Conservation (phyloP, 2,113 vertebrate genomes). For the Rhinopomastus cyanomelas region DNA sequence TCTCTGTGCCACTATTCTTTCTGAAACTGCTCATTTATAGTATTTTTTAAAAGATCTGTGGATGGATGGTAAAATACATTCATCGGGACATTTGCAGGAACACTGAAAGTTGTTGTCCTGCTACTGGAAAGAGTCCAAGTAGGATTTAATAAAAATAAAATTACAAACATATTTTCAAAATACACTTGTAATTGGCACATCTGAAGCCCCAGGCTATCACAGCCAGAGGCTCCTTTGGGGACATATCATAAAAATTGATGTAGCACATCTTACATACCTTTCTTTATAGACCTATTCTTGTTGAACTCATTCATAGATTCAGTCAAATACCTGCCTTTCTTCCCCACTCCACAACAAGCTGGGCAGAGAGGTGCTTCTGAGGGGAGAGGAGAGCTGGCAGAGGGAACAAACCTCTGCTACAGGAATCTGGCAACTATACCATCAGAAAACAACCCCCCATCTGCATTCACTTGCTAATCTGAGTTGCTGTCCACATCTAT, state of each 20-base stretch:
- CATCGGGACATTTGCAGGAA: neutral
- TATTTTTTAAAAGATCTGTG: neutral
- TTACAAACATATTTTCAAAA: neutral
- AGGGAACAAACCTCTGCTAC: neutral
- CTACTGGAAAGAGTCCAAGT: neutral
- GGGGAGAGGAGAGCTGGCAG: neutral
- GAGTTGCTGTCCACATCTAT: accelerated
- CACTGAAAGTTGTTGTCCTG: neutral
- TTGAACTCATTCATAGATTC: neutral
- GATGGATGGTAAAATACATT: neutral
- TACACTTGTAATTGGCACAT: neutral
- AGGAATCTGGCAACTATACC: neutral
- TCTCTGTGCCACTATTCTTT: neutral
- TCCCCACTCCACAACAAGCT: neutral
- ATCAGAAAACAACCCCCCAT: neutral
- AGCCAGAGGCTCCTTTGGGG: neutral
- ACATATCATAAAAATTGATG: neutral
- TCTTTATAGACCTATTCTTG: neutral
- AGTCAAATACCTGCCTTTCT: neutral
- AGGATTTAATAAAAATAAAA: neutral
- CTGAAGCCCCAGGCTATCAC: neutral
- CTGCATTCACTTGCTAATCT: neutral
- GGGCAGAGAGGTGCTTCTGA: neutral
- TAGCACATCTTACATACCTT: neutral
- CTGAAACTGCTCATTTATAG: neutral